Evolutionary conservation across 2,113 vertebrate genomes (phyloP).

Genomic region (Lepus timidus): DNA sequence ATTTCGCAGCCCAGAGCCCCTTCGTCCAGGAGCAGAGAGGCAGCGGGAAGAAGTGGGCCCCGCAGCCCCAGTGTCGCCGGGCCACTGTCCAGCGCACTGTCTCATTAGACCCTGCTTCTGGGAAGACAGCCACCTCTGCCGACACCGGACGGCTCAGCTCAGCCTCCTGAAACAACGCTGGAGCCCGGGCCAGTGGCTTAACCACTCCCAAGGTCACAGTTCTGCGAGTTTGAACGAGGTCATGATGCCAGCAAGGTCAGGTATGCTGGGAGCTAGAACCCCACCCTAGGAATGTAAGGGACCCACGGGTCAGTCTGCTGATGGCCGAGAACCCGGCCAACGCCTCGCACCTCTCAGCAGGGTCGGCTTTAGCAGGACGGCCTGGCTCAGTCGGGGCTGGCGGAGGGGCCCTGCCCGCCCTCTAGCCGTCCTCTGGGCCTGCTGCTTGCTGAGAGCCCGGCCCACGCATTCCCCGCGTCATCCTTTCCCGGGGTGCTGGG

Average conservation of each 20-base stretch:
- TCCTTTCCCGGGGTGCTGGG: background rate
- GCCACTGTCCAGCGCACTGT: no score
- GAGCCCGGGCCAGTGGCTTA: background rate
- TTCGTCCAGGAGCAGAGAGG: no score
- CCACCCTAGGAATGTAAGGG: background rate
- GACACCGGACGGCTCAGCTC: no score
- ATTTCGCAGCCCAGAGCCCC: no score
- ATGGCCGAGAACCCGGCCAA: background rate
- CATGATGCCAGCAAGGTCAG: rapidly evolving
- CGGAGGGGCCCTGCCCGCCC: no score
- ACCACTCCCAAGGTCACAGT: background rate
- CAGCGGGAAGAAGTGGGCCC: no score
- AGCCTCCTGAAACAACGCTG: rapidly evolving
- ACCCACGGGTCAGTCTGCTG: no score
- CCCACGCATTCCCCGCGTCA: no score
- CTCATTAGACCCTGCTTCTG: no score
- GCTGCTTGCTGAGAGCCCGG: background rate
- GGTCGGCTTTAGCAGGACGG: background rate
- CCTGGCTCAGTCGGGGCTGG: background rate
- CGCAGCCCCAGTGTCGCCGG: no score
- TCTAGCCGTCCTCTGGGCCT: background rate
- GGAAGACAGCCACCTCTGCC: no score
- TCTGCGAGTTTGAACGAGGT: background rate
- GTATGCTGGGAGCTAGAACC: background rate
- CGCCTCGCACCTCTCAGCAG: no score